Evolutionary conservation across 2,797 vertebrate species (phyloP), one percentile per base, ranked within the genome.

Genomic region (Gouania willdenowi): DNA sequence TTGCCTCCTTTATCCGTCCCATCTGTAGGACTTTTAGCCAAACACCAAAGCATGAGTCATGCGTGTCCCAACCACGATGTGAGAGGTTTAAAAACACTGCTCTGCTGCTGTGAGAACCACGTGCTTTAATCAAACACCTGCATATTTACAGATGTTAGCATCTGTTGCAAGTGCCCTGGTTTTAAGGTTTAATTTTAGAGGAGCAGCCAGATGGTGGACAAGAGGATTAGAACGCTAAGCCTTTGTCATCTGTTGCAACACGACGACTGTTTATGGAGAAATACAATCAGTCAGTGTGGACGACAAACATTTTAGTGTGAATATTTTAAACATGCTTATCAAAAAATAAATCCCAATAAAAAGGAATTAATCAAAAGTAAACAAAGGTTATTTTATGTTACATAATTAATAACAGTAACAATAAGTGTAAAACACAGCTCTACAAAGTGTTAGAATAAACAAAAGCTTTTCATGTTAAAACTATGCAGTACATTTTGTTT

Each of bases 211-310:
- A 91, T 87, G 90, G 89, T 44, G 67, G 47, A 87, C 85, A 88
- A 88, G 81, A 87, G 75, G 86, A 92, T 92, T 91, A 91, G 66
- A 50, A 26, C 6, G 37, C 71, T 88, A 91, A 91, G 88, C 86
- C 81, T 81, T 86, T 77, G 77, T 87, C 83, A 90, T 88, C 86
- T 87, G 81, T 73, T 67, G 65, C 77, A 65, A 58, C 68, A 58
- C 57, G 68, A 55, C 56, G 65, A 54, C 41, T 57, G 65, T 56
- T 75, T 70, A 43, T 39, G 22, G 44, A 70, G 35, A 62, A 69
- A 78, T 52, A 67, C 45, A 60, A 76, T 1, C 45, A 22, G 18
- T 47, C 28, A 15, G 26, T 8, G 16, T 22, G 25, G 13, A 38
- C 41, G 35, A 12, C 13, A 26, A 39, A 44, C 2, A 2, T 20